Conservation (phyloP, 2,888 invertebrate genomes). For the Leistus spinibarbis region DNA sequence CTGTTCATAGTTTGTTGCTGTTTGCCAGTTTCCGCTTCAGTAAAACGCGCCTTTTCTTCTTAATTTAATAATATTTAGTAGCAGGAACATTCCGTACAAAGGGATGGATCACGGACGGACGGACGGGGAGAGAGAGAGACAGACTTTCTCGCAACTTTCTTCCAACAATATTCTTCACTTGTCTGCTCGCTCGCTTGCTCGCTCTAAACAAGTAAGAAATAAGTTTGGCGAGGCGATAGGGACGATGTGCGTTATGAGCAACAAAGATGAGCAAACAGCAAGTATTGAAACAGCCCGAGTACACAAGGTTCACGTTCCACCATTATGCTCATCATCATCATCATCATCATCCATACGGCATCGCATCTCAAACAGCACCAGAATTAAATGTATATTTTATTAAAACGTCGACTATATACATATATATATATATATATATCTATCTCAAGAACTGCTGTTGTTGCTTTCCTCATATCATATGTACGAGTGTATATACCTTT, state of each 20-base stretch:
- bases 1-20: slow-evolving; percentile 45
- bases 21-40: slow-evolving; percentile 50
- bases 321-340: too few species aligned
- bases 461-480: too few species aligned
- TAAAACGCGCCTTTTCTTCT: slow-evolving; percentile 54
- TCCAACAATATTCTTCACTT: slow-evolving; percentile 50
- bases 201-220: slow-evolving; percentile 47
- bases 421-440: too few species aligned
- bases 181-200: slow-evolving; percentile 31
- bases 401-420: too few species aligned
- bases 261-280: slow-evolving; percentile 42
- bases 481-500: too few species aligned
- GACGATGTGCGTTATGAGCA: slow-evolving; percentile 45
- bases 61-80: slow-evolving; percentile 56
- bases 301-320: slow-evolving; percentile 43
- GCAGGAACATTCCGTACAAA: slow-evolving; percentile 50
- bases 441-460: neutral
- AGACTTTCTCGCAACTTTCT: slow-evolving; percentile 51
- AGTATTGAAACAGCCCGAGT: slow-evolving; percentile 44
- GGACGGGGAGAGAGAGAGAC: slow-evolving; percentile 1
- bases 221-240: slow-evolving; percentile 49
- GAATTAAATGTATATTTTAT: slow-evolving; percentile 53
- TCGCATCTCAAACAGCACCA: slow-evolving; percentile 43
- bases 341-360: neutral
- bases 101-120: slow-evolving; percentile 40